A percentile compares a stretch with the other conserved stretches of the same genome.
Conservation (phyloP, 2,888 invertebrate species). For the Folsomia candida region DNA sequence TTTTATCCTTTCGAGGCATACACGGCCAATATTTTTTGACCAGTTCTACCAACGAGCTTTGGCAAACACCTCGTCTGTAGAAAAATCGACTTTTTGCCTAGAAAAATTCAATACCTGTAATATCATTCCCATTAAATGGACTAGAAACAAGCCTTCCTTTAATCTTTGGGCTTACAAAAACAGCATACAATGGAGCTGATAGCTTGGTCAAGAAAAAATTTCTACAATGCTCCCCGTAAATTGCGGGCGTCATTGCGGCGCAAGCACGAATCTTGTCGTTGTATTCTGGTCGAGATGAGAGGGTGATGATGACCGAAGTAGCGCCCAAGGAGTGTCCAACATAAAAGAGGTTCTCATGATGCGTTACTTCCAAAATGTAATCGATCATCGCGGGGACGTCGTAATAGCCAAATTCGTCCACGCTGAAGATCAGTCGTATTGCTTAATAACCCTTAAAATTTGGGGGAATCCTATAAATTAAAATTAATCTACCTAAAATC, state of each 20-base stretch:
- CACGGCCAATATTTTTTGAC: neutral
- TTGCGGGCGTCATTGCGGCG: neutral
- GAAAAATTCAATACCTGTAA: too few relatives aligned
- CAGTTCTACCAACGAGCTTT: neutral
- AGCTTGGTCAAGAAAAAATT: neutral
- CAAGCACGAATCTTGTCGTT: neutral
- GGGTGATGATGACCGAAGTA: neutral
- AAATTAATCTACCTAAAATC: slow-evolving; percentile 8
- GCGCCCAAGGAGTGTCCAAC: slow-evolving; percentile 7
- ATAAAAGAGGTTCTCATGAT: neutral
- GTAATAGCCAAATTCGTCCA: neutral
- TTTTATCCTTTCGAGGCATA: neutral
- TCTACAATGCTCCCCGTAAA: neutral
- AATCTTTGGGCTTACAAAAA: too few relatives aligned
- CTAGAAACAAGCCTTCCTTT: too few relatives aligned
- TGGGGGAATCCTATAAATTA: neutral
- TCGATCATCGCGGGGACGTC: slow-evolving; percentile 8
- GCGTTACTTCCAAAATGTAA: neutral
- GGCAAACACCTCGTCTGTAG: neutral
- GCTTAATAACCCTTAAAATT: neutral
- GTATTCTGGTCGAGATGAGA: neutral
- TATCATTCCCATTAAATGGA: neutral
- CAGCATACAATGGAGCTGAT: neutral
- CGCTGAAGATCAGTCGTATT: neutral
- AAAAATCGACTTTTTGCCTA: neutral